phyloP scores from a whole-genome alignment of 2,888 invertebrate species.

The Cantharis nigra region DNA sequence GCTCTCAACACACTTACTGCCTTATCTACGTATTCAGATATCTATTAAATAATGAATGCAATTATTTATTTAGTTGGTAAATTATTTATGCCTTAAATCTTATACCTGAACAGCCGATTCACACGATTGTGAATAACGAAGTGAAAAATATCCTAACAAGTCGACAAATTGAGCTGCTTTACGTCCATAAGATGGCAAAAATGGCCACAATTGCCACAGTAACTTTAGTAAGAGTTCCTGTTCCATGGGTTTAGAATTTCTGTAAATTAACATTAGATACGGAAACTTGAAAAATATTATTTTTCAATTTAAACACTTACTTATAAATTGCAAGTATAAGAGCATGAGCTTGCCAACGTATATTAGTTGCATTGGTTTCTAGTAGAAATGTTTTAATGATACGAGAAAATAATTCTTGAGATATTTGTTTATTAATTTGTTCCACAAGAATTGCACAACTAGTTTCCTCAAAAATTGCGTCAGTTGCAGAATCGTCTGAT shows the following conservation, averaged over 20 bases:
- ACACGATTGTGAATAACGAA: slow-evolving; percentile 80
- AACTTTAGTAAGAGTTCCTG: slow-evolving; percentile 81
- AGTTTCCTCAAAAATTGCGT: slow-evolving; percentile 69
- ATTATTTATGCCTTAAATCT: background rate
- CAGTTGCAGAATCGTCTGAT: slow-evolving; percentile 68
- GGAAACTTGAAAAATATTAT: background rate
- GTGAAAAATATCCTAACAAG: slow-evolving; percentile 90
- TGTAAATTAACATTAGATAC: slow-evolving; percentile 40
- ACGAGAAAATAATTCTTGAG: slow-evolving; percentile 66
- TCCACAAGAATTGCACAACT: slow-evolving; percentile 71
- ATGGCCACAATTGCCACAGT: slow-evolving; percentile 91
- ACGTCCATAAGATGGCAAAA: slow-evolving; percentile 86
- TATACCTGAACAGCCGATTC: slow-evolving; percentile 67
- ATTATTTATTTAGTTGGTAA: background rate
- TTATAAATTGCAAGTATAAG: slow-evolving; percentile 82
- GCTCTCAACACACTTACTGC: slow-evolving; percentile 83
- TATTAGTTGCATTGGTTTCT: slow-evolving; percentile 89
- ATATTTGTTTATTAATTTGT: slow-evolving; percentile 70
- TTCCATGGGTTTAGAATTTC: slow-evolving; percentile 76
- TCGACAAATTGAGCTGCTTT: slow-evolving; percentile 97
- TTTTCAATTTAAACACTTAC: slow-evolving; percentile 52
- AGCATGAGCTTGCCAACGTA: slow-evolving; percentile 95
- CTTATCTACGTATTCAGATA: slow-evolving; percentile 78
- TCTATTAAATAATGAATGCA: slow-evolving; percentile 53
- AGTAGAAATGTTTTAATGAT: slow-evolving; percentile 90